Conservation (phyloP, 2,113 vertebrate species). For the Cephalopterus ornatus region DNA sequence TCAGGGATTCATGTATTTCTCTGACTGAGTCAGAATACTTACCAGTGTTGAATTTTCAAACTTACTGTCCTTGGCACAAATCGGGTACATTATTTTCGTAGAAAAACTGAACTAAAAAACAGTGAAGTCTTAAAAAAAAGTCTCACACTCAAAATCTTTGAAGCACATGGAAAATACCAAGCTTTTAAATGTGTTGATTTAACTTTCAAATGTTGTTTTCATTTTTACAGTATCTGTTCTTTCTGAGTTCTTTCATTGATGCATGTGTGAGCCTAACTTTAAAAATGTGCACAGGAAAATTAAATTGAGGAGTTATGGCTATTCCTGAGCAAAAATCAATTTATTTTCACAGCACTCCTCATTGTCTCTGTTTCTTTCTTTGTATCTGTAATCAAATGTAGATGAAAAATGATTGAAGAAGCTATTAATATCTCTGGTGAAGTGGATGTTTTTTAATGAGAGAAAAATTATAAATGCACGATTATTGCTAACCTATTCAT, state of each 20-base stretch:
- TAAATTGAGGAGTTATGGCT: not conserved
- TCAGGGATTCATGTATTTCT: not conserved
- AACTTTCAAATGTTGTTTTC: not conserved
- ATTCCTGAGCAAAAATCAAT: not conserved
- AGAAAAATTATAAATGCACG: not conserved
- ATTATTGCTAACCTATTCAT: not conserved
- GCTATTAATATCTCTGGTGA: not conserved
- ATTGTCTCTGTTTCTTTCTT: not conserved
- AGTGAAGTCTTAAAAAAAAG: not conserved
- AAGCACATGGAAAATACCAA: not conserved
- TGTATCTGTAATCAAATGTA: not conserved
- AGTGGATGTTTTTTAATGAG: not conserved
- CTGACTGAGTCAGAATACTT: not conserved
- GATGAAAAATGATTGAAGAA: not conserved
- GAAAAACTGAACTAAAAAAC: not conserved
- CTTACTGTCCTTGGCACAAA: not conserved
- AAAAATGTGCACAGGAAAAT: not conserved
- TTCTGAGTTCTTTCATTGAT: not conserved
- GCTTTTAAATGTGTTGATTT: not conserved
- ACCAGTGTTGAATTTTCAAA: not conserved
- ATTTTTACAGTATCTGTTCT: not conserved
- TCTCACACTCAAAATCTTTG: not conserved
- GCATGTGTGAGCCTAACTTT: not conserved
- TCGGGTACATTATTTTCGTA: not conserved
- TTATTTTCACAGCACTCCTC: not conserved